These are phyloP conservation scores for Acrossocheilus wenchowensis DNA, from an alignment of 2,797 vertebrate genomes.

Conservation along the genomic window DNA sequence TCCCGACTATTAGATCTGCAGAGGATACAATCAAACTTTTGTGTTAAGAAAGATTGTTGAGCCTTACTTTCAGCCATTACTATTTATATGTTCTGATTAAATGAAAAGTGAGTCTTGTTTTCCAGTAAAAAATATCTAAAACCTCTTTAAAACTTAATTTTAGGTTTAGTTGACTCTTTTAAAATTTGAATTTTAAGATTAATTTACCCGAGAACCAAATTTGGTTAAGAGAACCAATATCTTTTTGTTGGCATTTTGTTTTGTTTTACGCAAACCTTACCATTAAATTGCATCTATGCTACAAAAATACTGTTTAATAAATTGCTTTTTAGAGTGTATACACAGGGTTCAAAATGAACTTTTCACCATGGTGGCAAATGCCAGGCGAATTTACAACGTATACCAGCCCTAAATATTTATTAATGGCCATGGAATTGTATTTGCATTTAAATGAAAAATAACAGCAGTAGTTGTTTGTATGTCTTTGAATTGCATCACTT, in stretches of 20 bases:
- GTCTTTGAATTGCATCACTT: constrained; percentile 12
- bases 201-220: neutral
- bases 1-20: neutral
- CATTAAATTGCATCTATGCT: neutral
- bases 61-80: neutral
- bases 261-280: neutral
- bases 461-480: neutral
- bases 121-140: neutral
- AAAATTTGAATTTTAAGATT: neutral
- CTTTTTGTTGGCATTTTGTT: neutral
- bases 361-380: neutral
- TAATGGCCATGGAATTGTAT: neutral
- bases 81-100: neutral
- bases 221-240: neutral
- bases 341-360: neutral
- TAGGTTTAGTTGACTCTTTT: neutral
- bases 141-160: neutral
- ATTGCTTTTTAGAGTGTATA: neutral
- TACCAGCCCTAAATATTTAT: neutral
- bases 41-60: neutral
- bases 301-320: constrained; percentile 9
- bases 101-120: neutral
- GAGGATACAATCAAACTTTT: neutral
- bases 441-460: neutral
- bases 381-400: neutral